Conservation (phyloP, 2,113 vertebrate species). For the Diadophis punctatus region DNA sequence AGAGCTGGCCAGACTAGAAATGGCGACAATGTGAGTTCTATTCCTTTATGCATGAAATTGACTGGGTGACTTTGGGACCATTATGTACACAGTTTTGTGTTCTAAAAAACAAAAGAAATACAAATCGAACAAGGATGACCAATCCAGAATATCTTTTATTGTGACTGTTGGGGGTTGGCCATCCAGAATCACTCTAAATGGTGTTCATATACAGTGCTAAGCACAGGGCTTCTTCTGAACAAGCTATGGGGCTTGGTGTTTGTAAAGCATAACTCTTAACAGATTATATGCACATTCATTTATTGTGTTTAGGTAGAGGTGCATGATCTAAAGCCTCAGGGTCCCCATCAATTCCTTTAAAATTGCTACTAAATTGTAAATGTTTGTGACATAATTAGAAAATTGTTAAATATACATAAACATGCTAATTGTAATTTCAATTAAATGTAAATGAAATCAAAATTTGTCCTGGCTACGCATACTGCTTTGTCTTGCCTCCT, state of each 20-base stretch:
- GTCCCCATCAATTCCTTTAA: neutral
- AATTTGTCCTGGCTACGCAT: neutral
- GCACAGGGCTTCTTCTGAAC: neutral
- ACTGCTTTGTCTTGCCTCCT: neutral
- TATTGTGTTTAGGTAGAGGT: neutral
- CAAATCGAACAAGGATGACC: neutral
- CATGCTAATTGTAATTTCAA: neutral
- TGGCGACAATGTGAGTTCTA: neutral
- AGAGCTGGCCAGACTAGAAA: neutral
- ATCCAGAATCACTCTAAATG: neutral
- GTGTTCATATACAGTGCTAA: neutral
- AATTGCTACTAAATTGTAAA: neutral
- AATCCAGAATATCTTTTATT: neutral
- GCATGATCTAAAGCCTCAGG: neutral
- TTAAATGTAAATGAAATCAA: neutral
- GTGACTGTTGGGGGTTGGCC: neutral
- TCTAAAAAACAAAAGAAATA: neutral
- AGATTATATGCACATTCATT: neutral
- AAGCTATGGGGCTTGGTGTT: neutral
- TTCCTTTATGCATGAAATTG: neutral
- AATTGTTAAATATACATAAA: neutral
- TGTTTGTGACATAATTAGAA: neutral
- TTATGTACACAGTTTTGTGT: neutral
- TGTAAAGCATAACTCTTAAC: neutral
- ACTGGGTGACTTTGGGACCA: neutral